Conservation (phyloP, 2,113 vertebrate species). For the Abramis brama region DNA sequence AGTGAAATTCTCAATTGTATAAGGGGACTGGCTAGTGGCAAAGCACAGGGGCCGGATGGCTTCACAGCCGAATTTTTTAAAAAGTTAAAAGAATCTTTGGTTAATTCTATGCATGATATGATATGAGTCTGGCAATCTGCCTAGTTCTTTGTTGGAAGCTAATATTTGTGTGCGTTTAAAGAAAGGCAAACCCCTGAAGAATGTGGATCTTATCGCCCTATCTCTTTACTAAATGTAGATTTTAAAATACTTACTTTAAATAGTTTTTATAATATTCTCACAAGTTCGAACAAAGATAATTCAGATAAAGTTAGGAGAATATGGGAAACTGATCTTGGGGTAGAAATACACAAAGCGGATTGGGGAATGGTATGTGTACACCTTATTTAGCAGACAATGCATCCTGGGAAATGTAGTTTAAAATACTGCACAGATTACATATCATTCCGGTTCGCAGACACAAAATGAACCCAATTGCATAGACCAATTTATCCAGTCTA, state of each 20-base stretch:
- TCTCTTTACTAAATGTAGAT: not conserved
- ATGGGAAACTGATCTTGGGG: not conserved
- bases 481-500: too few relatives aligned
- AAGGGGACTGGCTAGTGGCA: too few relatives aligned
- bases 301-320: not conserved
- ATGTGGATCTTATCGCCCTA: not conserved
- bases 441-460: too few relatives aligned
- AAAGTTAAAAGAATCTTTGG: too few relatives aligned
- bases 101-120: too few relatives aligned
- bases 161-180: too few relatives aligned
- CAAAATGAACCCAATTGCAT: not conserved
- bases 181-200: not conserved
- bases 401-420: too few relatives aligned
- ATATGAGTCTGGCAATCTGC: too few relatives aligned
- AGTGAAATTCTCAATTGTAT: too few relatives aligned
- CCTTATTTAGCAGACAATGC: not conserved
- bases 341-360: not conserved
- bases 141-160: too few relatives aligned
- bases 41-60: too few relatives aligned
- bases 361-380: not conserved
- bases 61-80: too few relatives aligned
- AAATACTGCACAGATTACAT: not conserved
- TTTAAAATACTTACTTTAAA: not conserved
- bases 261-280: not conserved
- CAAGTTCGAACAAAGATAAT: not conserved